phyloP scores from a whole-genome alignment of 2,113 vertebrate genomes.

The Anhinga rufa region DNA sequence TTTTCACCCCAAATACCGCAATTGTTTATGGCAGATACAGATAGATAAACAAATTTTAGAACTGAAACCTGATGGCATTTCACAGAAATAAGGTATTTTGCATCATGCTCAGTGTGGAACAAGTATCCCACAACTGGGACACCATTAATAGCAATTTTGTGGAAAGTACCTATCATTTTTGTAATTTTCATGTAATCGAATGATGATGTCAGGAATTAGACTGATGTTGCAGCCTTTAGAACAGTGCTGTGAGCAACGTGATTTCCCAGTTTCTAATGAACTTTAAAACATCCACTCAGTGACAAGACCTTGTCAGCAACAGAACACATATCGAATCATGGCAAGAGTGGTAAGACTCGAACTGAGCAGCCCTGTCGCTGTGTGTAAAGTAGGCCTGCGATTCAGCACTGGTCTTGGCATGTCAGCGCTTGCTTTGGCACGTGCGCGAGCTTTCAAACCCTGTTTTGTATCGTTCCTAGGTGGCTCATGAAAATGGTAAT shows the following conservation, averaged over 20 bases:
- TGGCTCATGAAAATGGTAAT: neutral
- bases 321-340: rapidly evolving
- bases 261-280: neutral
- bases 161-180: neutral
- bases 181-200: neutral
- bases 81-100: neutral
- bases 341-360: neutral
- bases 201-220: neutral
- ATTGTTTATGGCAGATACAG: neutral
- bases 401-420: neutral
- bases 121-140: neutral
- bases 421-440: neutral
- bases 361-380: neutral
- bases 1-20: neutral
- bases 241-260: neutral
- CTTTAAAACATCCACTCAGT: neutral
- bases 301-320: neutral
- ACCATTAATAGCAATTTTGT: neutral
- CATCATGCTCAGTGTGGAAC: neutral
- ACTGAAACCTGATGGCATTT: neutral
- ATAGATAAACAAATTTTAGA: neutral
- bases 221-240: neutral
- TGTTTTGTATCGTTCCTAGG: neutral
- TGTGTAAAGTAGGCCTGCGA: too few species aligned
- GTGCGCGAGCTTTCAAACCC: neutral